phyloP scores from a whole-genome alignment of 2,888 invertebrate genomes.

The Nemoura dubitans region DNA sequence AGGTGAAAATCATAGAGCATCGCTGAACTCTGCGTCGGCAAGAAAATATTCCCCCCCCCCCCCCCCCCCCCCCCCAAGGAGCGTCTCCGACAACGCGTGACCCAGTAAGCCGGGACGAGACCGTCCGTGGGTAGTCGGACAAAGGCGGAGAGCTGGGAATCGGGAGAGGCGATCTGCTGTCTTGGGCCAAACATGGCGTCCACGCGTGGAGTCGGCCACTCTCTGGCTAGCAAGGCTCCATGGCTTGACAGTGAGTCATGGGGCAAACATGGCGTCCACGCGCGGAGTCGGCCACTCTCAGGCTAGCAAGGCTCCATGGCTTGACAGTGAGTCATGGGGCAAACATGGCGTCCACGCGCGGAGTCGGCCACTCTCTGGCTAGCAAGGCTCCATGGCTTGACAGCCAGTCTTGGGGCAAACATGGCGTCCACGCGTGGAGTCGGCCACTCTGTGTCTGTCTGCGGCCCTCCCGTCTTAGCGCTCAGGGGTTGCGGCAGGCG shows the following conservation, averaged over 20 bases:
- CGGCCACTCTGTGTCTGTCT: not conserved
- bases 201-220: not conserved
- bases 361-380: slow-evolving; percentile 7
- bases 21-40: too few relatives aligned
- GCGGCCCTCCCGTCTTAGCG: too few relatives aligned
- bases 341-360: not conserved
- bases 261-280: not conserved
- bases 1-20: too few relatives aligned
- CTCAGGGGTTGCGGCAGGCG: too few relatives aligned
- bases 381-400: not conserved
- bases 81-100: too few relatives aligned
- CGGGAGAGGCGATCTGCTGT: too few relatives aligned
- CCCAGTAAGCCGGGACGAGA: not conserved
- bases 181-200: not conserved
- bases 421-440: slow-evolving; percentile 3
- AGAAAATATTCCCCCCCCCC: too few relatives aligned
- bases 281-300: not conserved
- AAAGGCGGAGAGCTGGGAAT: too few relatives aligned
- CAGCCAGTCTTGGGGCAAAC: not conserved
- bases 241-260: not conserved
- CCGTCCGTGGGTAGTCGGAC: too few relatives aligned
- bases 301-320: not conserved
- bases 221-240: not conserved
- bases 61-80: too few relatives aligned
- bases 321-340: not conserved